Conservation (phyloP, 92 coral and sea anemone species). For the Palythoa heliodiscus region DNA sequence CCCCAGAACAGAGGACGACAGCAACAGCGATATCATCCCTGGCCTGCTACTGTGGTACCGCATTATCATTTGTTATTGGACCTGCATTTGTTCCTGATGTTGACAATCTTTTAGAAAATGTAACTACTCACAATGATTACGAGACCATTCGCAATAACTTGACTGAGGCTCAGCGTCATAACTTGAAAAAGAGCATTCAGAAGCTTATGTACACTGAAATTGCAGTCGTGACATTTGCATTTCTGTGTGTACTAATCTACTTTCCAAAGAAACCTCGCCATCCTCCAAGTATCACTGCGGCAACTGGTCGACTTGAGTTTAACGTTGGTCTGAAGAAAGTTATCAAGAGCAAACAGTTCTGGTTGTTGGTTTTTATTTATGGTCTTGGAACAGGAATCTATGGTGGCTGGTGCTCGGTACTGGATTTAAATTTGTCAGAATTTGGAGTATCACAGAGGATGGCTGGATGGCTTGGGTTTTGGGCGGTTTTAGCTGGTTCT, state of each 20-base stretch:
- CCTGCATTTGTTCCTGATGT: conserved; percentile 85
- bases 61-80: conserved; percentile 83
- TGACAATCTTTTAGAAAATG: conserved; percentile 1
- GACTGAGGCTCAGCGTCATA: conserved; percentile 50
- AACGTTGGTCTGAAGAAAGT: conserved; percentile 73
- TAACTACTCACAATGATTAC: conserved; percentile 31
- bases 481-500: conserved; percentile 90
- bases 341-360: conserved; percentile 77
- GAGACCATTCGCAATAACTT: conserved; percentile 52
- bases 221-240: conserved; percentile 63
- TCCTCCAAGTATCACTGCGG: conserved; percentile 96
- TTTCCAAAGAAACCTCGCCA: conserved; percentile 83
- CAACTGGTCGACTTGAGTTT: conserved; percentile 93
- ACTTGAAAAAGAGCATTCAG: conserved; percentile 70
- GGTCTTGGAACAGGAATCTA: conserved; percentile 92
- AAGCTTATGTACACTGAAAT: conserved; percentile 80
- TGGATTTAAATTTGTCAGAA: conserved; percentile 82
- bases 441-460: conserved; percentile 73
- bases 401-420: conserved; percentile 95
- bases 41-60: conserved; percentile 94
- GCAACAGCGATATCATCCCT: conserved; percentile 93
- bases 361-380: conserved; percentile 80
- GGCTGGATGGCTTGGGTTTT: conserved; percentile 95
- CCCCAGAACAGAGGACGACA: conserved; percentile 94
- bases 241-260: conserved; percentile 71